Base-by-base conservation (phyloP, 2,888 invertebrate genomes). In the Periphyllus acericola region DNA sequence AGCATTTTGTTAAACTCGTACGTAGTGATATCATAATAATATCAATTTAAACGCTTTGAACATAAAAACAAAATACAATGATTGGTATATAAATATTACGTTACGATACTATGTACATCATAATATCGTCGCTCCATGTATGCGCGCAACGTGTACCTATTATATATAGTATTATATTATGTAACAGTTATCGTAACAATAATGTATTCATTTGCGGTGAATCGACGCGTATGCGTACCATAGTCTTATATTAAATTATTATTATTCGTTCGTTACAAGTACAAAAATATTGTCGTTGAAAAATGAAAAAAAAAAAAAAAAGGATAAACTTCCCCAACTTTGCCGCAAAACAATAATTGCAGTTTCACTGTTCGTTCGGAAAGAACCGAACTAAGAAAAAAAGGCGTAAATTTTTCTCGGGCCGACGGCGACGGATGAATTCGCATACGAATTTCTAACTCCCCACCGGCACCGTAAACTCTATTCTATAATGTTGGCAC, bases 271-370 rank as follows among this genome's bases (percentile, higher is more conserved):
- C 0, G 46, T 46, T 66, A n/a, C 36, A 3, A 3, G 19, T 52
- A 76, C 46, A 52, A 76, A 76, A 76, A 76, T 76, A 76, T 76
- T 9, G 76, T 75, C 14, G 40, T 40, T 75, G 9, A 0, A 46
- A 17, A n/a, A n/a, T n/a, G n/a, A 29, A 9, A 40, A 75, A 75
- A 32, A 74, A 74, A 74, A 74, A 74, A 21, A 74, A 36, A 36
- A 36, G 2, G 8, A 40, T 21, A 75, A 40, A 46, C 75, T 46
- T 0, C 14, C 14, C 14, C 46, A 46, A 46, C 14, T 14, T 46
- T 11, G 14, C 1, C 14, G 14, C 14, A 46, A 8, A 46, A 14
- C 11, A 46, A 14, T n/a, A n/a, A n/a, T n/a, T n/a, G n/a, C n/a
- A n/a, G 46, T 11, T 46, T 46, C 8, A 46, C n/a, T 46, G 46